A percentile compares a stretch with the other conserved stretches of the same genome.
These are phyloP conservation scores for Trachythela sp. DNA, from an alignment of 64 coral and sea anemone genomes.

Conservation along the genomic window DNA sequence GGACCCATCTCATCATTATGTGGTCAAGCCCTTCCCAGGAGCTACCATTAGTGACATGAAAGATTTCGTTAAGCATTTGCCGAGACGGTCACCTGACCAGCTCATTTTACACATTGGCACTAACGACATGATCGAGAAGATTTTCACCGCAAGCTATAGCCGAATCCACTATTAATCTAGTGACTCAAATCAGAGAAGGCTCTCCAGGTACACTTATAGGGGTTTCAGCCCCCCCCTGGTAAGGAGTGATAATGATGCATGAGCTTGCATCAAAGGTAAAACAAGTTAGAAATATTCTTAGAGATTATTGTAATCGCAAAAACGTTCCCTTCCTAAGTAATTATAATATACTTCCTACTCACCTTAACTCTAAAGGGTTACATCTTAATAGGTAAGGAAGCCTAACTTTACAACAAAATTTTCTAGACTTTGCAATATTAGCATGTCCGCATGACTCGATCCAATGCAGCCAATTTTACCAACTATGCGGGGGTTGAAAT, in stretches of 20 bases:
- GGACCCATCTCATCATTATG: background rate
- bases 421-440: background rate
- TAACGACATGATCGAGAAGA: background rate
- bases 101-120: background rate
- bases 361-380: slow-evolving; percentile 1
- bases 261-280: background rate
- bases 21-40: background rate
- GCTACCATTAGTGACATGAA: background rate
- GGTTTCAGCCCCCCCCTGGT: background rate
- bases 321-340: background rate
- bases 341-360: background rate
- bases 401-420: background rate
- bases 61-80: background rate
- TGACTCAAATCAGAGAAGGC: background rate
- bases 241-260: slow-evolving; percentile 1
- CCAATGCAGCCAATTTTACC: background rate
- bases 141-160: background rate
- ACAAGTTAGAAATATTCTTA: background rate
- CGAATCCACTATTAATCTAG: background rate
- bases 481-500: background rate
- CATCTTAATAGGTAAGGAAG: background rate
- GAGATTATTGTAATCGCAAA: background rate
- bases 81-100: background rate
- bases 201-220: background rate
- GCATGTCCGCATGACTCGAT: background rate